These are phyloP conservation scores for Dasyurus viverrinus DNA, from an alignment of 2,113 vertebrate species.

Conservation along the genomic window DNA sequence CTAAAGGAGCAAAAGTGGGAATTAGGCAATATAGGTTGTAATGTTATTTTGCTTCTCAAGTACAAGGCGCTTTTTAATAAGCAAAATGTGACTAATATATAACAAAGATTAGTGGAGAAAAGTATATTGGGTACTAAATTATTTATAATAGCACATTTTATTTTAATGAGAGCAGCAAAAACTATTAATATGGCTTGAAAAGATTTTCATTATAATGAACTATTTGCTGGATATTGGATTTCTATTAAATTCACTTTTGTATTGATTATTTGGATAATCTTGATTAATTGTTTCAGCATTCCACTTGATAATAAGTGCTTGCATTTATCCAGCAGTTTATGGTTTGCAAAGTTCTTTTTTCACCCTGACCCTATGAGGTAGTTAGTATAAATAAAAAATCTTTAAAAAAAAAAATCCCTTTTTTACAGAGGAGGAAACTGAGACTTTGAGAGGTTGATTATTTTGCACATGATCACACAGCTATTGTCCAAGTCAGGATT, in stretches of 20 bases:
- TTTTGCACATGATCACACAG: background rate
- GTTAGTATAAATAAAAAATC: background rate
- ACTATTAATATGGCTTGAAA: conserved; percentile 24
- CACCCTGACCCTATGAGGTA: background rate
- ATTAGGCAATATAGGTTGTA: background rate
- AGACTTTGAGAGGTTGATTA: background rate
- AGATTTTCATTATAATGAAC: conserved; percentile 21
- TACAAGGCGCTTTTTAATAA: background rate
- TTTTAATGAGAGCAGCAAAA: conserved; percentile 36
- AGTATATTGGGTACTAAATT: background rate
- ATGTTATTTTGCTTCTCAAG: background rate
- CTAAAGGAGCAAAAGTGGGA: background rate
- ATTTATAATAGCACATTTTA: conserved; percentile 40
- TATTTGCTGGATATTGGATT: conserved; percentile 17
- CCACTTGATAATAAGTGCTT: conserved; percentile 32
- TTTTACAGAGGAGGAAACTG: background rate
- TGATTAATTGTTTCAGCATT: conserved; percentile 34
- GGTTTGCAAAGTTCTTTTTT: background rate
- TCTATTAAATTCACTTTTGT: conserved; percentile 50
- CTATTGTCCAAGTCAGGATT: background rate
- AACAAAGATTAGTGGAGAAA: background rate
- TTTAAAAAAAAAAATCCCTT: background rate
- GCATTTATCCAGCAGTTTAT: background rate
- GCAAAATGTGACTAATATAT: background rate
- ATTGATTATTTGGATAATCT: conserved; percentile 36